Conservation (phyloP, 1,140 invertebrate species). For the Drosophila kikkawai region DNA sequence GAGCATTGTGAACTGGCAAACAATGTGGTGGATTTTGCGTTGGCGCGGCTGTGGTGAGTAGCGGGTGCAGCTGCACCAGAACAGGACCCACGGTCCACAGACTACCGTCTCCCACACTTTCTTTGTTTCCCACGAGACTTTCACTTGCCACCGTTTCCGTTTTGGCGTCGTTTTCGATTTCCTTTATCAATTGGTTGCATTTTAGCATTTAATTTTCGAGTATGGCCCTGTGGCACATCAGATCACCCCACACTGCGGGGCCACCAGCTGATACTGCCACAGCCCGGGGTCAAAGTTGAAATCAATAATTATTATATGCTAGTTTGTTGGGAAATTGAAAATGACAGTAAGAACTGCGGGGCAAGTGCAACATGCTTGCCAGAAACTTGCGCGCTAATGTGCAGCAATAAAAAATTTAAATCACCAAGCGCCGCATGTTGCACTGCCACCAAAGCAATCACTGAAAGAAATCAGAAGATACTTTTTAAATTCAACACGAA, state of each 20-base stretch:
- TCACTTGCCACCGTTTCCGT: constrained; percentile 22
- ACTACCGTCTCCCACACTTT: background rate
- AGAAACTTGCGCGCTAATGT: constrained; percentile 79
- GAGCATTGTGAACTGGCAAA: constrained; percentile 57
- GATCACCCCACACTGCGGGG: constrained; percentile 25
- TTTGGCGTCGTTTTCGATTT: constrained; percentile 8
- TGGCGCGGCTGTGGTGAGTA: constrained; percentile 45
- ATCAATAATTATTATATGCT: constrained; percentile 78
- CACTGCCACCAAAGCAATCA: constrained; percentile 32
- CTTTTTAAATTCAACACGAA: background rate
- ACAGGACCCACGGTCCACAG: constrained; percentile 21
- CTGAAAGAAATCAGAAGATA: constrained; percentile 2
- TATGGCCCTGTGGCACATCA: constrained; percentile 15
- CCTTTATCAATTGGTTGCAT: constrained; percentile 11
- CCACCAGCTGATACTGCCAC: constrained; percentile 6
- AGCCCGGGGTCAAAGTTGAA: constrained; percentile 60
- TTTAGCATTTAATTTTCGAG: constrained; percentile 13
- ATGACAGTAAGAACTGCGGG: constrained; percentile 20
- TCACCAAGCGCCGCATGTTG: constrained; percentile 68
- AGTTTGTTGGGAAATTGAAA: constrained; percentile 54
- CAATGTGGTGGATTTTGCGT: constrained; percentile 17
- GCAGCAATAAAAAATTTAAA: constrained; percentile 75
- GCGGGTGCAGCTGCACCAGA: constrained; percentile 18
- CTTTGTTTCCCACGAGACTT: constrained; percentile 6
- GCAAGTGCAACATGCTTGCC: constrained; percentile 69